A percentile compares a stretch with the other conserved stretches of the same genome.
Evolutionary conservation across 2,797 vertebrate species (phyloP).

Genomic region (Sebastes taczanowskii): DNA sequence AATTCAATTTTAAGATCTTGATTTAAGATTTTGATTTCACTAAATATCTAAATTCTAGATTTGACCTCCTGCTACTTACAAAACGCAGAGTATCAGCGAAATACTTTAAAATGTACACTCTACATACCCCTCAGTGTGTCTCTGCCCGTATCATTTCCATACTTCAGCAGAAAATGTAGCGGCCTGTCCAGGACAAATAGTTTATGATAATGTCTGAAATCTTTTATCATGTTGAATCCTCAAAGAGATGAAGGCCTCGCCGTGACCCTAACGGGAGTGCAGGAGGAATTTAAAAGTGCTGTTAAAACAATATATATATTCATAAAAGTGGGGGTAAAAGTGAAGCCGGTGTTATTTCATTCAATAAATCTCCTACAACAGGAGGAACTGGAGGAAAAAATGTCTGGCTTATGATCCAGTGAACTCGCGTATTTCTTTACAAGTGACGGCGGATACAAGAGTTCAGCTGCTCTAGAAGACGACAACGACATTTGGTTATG

Average conservation of each 20-base stretch:
- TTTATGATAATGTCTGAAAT: slow-evolving; percentile 57
- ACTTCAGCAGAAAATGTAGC: slow-evolving; percentile 38
- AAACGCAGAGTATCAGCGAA: background rate
- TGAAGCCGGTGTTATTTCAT: slow-evolving; percentile 70
- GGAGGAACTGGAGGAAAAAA: slow-evolving; percentile 59
- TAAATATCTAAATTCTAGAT: background rate
- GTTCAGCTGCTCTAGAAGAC: slow-evolving; percentile 60
- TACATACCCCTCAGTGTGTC: slow-evolving; percentile 10
- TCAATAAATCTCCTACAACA: slow-evolving; percentile 75
- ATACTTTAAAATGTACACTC: slow-evolving; percentile 16
- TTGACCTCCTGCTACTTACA: background rate
- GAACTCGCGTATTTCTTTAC: slow-evolving; percentile 60
- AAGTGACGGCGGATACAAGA: slow-evolving; percentile 64
- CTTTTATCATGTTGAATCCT: slow-evolving; percentile 58
- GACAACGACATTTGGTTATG: slow-evolving; percentile 37
- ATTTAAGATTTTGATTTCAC: background rate
- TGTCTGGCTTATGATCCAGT: slow-evolving; percentile 53
- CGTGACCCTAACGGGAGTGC: slow-evolving; percentile 61
- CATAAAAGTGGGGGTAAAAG: slow-evolving; percentile 65
- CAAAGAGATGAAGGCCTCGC: slow-evolving; percentile 51
- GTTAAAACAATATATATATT: slow-evolving; percentile 73
- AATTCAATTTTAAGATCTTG: background rate
- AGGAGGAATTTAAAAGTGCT: slow-evolving; percentile 68
- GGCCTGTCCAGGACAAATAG: slow-evolving; percentile 49
- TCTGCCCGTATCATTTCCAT: slow-evolving; percentile 30